phyloP scores from a whole-genome alignment of 1,140 invertebrate species.

The Neodiprion pinetum region DNA sequence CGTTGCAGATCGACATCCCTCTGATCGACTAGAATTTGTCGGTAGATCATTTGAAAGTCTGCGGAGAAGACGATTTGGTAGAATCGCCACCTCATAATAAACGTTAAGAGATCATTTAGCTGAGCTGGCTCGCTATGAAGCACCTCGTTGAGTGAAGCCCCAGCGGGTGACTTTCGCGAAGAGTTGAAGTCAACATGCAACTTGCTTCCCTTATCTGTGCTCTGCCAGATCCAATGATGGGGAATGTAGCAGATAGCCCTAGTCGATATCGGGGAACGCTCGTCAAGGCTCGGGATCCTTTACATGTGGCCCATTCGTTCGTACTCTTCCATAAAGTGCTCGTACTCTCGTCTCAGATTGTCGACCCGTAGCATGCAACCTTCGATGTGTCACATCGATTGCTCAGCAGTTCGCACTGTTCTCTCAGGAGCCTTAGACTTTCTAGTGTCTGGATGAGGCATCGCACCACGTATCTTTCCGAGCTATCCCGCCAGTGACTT shows the following conservation, averaged over 20 bases:
- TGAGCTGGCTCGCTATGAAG: not conserved
- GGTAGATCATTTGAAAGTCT: slow-evolving; percentile 19
- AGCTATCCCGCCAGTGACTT: not conserved
- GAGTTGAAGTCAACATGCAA: slow-evolving; percentile 22
- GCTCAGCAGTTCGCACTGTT: not conserved
- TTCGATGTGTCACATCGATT: not conserved
- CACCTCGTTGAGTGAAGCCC: slow-evolving; percentile 5
- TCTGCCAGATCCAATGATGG: slow-evolving; percentile 18
- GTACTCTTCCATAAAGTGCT: not conserved
- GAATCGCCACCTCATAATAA: slow-evolving; percentile 13
- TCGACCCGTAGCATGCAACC: not conserved
- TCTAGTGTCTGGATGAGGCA: not conserved
- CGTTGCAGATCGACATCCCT: not conserved
- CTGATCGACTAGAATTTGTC: not conserved
- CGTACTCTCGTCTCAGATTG: not conserved
- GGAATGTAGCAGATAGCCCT: not conserved
- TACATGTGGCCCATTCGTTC: not conserved
- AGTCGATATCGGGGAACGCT: not conserved
- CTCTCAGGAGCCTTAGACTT: not conserved
- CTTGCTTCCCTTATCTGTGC: not conserved
- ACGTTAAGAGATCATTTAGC: not conserved
- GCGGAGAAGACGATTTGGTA: slow-evolving; percentile 13
- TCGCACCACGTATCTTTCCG: not conserved
- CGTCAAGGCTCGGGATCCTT: not conserved
- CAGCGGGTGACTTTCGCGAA: slow-evolving; percentile 11